Evolutionary conservation across 2,113 vertebrate species (phyloP).

Genomic region (Tragelaphus scriptus): DNA sequence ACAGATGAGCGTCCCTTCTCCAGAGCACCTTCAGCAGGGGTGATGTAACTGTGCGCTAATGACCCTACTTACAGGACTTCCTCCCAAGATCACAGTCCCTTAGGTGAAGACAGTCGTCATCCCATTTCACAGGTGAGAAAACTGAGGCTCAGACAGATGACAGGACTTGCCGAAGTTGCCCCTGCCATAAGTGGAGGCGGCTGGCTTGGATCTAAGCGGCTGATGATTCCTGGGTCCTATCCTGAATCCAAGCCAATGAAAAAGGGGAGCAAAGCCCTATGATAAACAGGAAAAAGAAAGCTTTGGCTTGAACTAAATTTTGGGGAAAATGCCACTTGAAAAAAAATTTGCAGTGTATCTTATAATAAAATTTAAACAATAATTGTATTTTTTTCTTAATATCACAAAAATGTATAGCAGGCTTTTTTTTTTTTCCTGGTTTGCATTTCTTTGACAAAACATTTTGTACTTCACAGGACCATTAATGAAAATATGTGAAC

Average conservation of each 20-base stretch:
- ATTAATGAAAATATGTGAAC: not conserved
- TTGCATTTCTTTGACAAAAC: not conserved
- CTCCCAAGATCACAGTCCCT: not conserved
- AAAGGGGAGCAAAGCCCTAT: not conserved
- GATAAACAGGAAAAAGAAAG: not conserved
- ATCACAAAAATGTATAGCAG: not conserved
- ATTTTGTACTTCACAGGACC: not conserved
- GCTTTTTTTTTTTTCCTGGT: not conserved
- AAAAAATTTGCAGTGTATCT: not conserved
- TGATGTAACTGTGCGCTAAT: not conserved
- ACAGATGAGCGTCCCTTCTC: not conserved
- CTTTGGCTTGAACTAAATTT: not conserved
- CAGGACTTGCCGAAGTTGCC: not conserved
- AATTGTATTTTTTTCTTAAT: not conserved
- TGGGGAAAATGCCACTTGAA: not conserved
- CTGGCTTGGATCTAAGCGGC: not conserved
- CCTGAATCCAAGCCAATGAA: not conserved
- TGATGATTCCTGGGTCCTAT: not conserved
- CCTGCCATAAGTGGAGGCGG: not conserved
- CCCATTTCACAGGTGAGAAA: conserved; percentile 2
- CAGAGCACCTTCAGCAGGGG: not conserved
- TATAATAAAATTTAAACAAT: not conserved
- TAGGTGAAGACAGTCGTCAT: not conserved
- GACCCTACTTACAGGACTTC: not conserved
- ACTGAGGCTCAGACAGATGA: not conserved